Evolutionary conservation across 2,888 invertebrate genomes (phyloP), one percentile per base, ranked within the genome.

Genomic region (Epinotia ramella): DNA sequence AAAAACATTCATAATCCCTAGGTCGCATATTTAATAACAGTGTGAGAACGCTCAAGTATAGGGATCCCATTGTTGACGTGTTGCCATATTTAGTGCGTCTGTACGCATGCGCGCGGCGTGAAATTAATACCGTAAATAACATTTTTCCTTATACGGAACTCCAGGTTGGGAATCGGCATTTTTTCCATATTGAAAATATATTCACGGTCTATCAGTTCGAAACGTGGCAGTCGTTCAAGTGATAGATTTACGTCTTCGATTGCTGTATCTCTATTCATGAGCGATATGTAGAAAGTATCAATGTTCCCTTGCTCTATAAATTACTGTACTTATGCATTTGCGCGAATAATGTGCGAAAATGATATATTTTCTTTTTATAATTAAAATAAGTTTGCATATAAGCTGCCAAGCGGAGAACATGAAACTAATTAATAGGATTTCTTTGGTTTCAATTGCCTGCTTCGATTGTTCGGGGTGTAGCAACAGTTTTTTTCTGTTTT

Each of bases 61-160:
- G n/a, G 56, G 12, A 44, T 44, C 44, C 56, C 63, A 64, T 69
- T 69, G 69, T 74, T 12, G 69, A 69, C 40, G 64, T 62, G 44
- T 46, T 63, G 69, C 74, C 69, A 74, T 74, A 74, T 70, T 59
- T 57, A 69, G 67, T 40, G 56, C 69, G 68, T 65, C 46, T 33
- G 20, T 66, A 66, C 33, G 68, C 64, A 60, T 66, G 72, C 63
- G 63, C 73, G 28, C 75, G 78, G 78, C 83, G 84, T 81, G 78
- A 82, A 83, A 82, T 84, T 82, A 84, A 84, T 82, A 82, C 84
- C 73, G 67, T 68, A 67, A 65, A 71, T 46, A 73, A 73, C 53
- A 44, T 66, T 6, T 53, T 44, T 46, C 74, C 74, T 70, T 74
- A 74, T 74, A 69, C 49, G 69, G 69, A 56, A 11, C 56, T 16